Evolutionary conservation across 2,888 invertebrate species (phyloP).

Genomic region (Parapristionchus giblindavisi): DNA sequence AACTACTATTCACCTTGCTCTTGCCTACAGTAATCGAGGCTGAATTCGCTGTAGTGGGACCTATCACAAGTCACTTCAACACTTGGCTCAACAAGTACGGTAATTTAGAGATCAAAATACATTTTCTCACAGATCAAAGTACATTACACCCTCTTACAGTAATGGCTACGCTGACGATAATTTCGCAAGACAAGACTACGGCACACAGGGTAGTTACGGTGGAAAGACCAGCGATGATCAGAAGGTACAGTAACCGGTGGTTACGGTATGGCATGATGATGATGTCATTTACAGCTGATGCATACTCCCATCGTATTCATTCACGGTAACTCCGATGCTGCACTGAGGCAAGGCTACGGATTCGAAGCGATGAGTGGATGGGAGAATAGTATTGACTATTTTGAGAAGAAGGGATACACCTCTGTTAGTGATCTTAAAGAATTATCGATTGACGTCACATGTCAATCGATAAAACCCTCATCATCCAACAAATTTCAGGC

Average conservation of each 20-base stretch:
- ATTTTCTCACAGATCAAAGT: no score
- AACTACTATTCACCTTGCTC: not conserved
- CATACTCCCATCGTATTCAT: constrained; percentile 48
- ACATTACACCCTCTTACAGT: constrained; percentile 42
- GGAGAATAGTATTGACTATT: constrained; percentile 49
- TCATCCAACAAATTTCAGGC: constrained; percentile 30
- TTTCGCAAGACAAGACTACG: constrained; percentile 45
- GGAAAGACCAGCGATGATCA: constrained; percentile 44
- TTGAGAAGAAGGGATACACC: constrained; percentile 51
- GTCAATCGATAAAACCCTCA: no score
- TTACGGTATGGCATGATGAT: not conserved
- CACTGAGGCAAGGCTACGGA: constrained; percentile 49
- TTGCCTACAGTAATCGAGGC: not conserved
- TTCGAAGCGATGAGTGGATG: constrained; percentile 42
- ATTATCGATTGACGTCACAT: not conserved
- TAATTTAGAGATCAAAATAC: not conserved
- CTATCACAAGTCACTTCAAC: constrained; percentile 11
- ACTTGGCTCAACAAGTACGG: constrained; percentile 23
- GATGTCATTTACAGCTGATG: not conserved
- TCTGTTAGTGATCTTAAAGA: not conserved
- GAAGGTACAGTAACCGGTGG: not conserved
- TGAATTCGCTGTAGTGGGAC: not conserved
- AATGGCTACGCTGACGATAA: constrained; percentile 51
- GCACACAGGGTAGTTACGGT: constrained; percentile 54
- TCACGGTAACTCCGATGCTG: constrained; percentile 60